A percentile compares a stretch with the other conserved stretches of the same genome.
These are phyloP conservation scores for Tangara arthus DNA, from an alignment of 2,797 vertebrate genomes.

Conservation along the genomic window DNA sequence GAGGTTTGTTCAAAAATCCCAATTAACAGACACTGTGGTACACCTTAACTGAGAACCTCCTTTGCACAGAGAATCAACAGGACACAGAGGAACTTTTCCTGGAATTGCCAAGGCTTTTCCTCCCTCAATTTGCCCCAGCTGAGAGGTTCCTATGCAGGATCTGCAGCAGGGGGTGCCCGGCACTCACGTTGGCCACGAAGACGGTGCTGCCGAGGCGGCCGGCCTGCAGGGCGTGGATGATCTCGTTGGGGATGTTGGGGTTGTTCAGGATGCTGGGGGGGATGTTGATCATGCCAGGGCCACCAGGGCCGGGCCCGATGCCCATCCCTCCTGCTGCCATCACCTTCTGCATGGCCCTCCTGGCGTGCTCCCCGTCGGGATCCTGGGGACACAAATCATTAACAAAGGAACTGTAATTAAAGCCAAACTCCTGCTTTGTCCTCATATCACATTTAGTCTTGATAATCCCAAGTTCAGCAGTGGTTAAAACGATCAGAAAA, in stretches of 20 bases:
- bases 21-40: background rate
- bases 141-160: background rate
- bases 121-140: fast-evolving
- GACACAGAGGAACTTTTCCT: background rate
- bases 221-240: constrained; percentile 21
- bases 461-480: background rate
- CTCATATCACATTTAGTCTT: background rate
- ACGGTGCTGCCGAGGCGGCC: background rate
- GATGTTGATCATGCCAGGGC: constrained; percentile 79
- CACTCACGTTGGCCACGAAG: constrained; percentile 17
- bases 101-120: background rate
- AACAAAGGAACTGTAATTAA: background rate
- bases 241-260: constrained; percentile 80
- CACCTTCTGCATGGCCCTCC: constrained; percentile 19
- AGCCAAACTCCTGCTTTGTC: background rate
- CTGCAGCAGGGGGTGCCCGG: background rate
- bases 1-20: background rate
- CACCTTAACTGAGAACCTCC: background rate
- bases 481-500: background rate
- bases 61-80: background rate
- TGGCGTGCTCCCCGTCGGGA: background rate
- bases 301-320: background rate
- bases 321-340: constrained; percentile 2
- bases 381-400: background rate
- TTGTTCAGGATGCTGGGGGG: constrained; percentile 87